Percentiles rank a stretch among this genome's conserved stretches.
phyloP scores from a whole-genome alignment of 2,797 vertebrate genomes.

The Bovichtus diacanthus region DNA sequence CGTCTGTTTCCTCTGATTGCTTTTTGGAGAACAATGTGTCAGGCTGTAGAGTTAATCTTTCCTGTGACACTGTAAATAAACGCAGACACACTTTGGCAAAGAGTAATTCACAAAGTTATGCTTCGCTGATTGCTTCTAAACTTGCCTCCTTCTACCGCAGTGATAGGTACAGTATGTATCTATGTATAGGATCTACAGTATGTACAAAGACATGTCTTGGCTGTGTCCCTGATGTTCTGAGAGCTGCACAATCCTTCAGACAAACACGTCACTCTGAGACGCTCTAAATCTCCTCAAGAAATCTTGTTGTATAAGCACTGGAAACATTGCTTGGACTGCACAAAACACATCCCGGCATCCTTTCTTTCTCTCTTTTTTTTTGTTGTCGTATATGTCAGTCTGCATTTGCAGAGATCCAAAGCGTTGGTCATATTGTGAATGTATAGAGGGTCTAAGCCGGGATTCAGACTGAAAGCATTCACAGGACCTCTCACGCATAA shows the following conservation, averaged over 20 bases:
- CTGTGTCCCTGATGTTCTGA: constrained; percentile 15
- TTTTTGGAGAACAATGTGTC: constrained; percentile 23
- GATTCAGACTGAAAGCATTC: background rate
- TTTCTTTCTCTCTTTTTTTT: background rate
- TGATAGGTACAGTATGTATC: background rate
- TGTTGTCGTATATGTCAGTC: background rate
- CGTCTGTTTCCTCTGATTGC: constrained; percentile 26
- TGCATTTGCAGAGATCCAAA: background rate
- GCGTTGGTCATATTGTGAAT: background rate
- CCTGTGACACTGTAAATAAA: constrained; percentile 9
- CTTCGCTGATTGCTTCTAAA: background rate
- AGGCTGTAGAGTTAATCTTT: constrained; percentile 5
- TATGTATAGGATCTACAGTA: background rate
- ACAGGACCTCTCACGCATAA: background rate
- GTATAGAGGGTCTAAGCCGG: background rate
- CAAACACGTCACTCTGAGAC: constrained; percentile 14
- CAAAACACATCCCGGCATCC: constrained; percentile 23
- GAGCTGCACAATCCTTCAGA: constrained; percentile 31
- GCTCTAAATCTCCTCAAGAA: constrained; percentile 31
- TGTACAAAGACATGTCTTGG: constrained; percentile 22
- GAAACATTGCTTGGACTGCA: constrained; percentile 18
- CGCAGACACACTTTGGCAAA: background rate
- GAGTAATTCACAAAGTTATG: constrained; percentile 1
- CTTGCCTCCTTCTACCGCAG: background rate
- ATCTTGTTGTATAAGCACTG: constrained; percentile 29